phyloP scores from a whole-genome alignment of 2,888 invertebrate genomes.

The Eupeodes latifasciatus region DNA sequence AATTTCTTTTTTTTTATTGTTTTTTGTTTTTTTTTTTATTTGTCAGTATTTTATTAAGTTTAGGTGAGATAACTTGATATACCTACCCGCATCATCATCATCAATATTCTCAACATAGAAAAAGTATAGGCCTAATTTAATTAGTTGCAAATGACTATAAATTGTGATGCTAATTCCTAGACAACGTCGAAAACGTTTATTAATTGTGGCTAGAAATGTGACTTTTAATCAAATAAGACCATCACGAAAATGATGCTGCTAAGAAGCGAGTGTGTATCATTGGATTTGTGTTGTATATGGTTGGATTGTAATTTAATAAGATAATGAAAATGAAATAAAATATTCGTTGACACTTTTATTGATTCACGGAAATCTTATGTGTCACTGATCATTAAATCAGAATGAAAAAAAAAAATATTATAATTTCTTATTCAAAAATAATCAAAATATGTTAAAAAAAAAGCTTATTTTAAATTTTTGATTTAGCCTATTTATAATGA shows the following conservation, averaged over 20 bases:
- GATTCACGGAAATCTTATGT: slow-evolving; percentile 10
- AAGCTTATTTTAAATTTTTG: too few relatives aligned
- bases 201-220: slow-evolving; percentile 11
- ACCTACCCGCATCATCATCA: slow-evolving; percentile 3
- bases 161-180: slow-evolving; percentile 38
- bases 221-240: slow-evolving; percentile 1
- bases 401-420: too few relatives aligned
- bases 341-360: slow-evolving; percentile 15
- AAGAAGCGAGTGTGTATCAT: not conserved
- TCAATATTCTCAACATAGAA: too few relatives aligned
- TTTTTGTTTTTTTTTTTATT: slow-evolving; percentile 1
- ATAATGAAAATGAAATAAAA: not conserved
- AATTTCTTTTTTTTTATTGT: slow-evolving; percentile 41
- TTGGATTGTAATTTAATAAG: not conserved
- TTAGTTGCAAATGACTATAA: slow-evolving; percentile 59
- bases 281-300: not conserved
- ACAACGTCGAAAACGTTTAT: not conserved
- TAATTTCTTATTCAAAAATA: too few relatives aligned
- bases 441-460: too few relatives aligned
- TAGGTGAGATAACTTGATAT: slow-evolving; percentile 51
- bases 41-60: not conserved
- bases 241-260: not conserved
- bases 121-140: slow-evolving; percentile 51
- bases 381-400: not conserved
- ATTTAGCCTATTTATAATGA: too few relatives aligned